These are phyloP conservation scores for Drosophila formosana DNA, from an alignment of 2,888 invertebrate genomes.

Conservation along the genomic window DNA sequence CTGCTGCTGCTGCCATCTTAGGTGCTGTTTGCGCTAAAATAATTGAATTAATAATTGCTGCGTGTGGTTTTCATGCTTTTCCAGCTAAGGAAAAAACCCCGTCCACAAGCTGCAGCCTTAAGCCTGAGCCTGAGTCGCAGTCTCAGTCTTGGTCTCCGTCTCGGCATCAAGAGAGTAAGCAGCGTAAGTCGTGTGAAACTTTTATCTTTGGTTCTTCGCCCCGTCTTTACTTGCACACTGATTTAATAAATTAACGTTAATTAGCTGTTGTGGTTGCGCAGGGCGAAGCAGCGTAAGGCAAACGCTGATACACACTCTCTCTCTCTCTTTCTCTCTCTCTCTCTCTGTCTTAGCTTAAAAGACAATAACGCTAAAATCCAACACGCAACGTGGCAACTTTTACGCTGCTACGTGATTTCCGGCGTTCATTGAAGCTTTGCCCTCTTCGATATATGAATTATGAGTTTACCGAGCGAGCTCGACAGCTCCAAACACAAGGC, in stretches of 20 bases:
- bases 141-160: constrained; percentile 18
- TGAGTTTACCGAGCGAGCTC: constrained; percentile 50
- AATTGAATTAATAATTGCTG: constrained; percentile 85
- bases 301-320: constrained; percentile 15
- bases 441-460: constrained; percentile 72
- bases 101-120: constrained; percentile 31
- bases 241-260: constrained; percentile 85
- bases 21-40: constrained; percentile 83
- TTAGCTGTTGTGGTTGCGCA: constrained; percentile 79
- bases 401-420: constrained; percentile 81
- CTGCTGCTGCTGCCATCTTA: constrained; percentile 60
- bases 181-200: constrained; percentile 74
- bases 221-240: constrained; percentile 80
- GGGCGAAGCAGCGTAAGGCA: background rate
- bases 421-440: constrained; percentile 75
- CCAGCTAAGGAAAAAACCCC: constrained; percentile 76
- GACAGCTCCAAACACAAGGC: too few relatives aligned
- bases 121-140: constrained; percentile 40
- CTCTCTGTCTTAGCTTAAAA: constrained; percentile 65
- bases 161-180: constrained; percentile 29
- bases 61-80: constrained; percentile 84
- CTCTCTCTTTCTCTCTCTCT: constrained; percentile 32
- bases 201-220: constrained; percentile 65
- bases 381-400: constrained; percentile 74
- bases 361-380: constrained; percentile 72